Percentiles rank a stretch among this genome's conserved stretches.
Evolutionary conservation across 2,797 vertebrate species (phyloP).

Genomic region (Ptychobarbus kaznakovi): DNA sequence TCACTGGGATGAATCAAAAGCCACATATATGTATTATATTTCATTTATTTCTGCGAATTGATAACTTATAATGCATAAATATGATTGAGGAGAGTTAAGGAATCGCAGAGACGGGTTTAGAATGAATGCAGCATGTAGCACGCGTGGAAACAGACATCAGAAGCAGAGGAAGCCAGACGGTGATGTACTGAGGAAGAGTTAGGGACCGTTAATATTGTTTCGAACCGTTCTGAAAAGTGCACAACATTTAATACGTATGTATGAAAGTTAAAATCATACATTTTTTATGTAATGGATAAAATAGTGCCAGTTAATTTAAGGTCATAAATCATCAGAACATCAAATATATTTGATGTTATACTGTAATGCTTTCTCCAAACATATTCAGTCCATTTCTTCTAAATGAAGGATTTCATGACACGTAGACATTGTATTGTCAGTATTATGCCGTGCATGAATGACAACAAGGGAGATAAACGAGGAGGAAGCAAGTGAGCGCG

Average conservation of each 20-base stretch:
- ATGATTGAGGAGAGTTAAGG: background rate
- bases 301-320: background rate
- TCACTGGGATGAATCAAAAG: background rate
- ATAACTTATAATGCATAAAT: background rate
- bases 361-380: background rate
- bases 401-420: background rate
- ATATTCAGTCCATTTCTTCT: background rate
- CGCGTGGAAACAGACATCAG: background rate
- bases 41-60: background rate
- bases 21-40: background rate
- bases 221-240: background rate
- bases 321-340: background rate
- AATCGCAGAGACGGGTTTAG: background rate
- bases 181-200: slow-evolving; percentile 2
- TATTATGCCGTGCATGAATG: background rate
- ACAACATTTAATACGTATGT: slow-evolving; percentile 2
- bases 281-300: background rate
- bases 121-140: background rate
- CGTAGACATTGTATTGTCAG: background rate
- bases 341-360: background rate
- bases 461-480: slow-evolving; percentile 1
- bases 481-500: background rate
- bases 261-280: background rate
- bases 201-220: slow-evolving; percentile 42
- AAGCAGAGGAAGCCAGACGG: slow-evolving; percentile 26